These are phyloP conservation scores for Taphrorychus bicolor DNA, from an alignment of 2,888 invertebrate genomes.

Conservation along the genomic window DNA sequence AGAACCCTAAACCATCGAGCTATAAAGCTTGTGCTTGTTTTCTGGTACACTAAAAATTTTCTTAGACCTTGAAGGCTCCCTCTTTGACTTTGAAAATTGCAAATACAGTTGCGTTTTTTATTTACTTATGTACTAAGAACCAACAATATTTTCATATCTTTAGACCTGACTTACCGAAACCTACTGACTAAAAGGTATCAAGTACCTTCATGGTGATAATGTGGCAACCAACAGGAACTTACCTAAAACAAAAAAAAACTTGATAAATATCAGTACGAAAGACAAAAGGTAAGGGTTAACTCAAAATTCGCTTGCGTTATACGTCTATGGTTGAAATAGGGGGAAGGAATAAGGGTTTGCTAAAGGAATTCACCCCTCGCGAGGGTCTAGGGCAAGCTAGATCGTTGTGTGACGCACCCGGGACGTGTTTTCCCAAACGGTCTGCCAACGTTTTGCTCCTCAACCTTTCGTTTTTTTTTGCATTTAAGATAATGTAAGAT, in stretches of 20 bases:
- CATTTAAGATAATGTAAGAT: background rate
- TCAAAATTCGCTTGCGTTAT: background rate
- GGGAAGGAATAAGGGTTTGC: slow-evolving; percentile 12
- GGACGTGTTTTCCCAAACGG: slow-evolving; percentile 3
- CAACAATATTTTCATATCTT: no score
- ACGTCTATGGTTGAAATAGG: slow-evolving; percentile 11
- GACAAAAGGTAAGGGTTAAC: background rate
- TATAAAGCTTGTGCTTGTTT: no score
- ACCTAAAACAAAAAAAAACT: background rate
- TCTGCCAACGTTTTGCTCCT: slow-evolving; percentile 1
- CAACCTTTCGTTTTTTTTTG: background rate
- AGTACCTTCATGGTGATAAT: no score
- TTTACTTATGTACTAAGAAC: no score
- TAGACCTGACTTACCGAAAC: no score
- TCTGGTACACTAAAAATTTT: no score
- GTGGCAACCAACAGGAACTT: background rate
- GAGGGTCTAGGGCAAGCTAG: slow-evolving; percentile 26
- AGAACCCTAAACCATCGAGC: slow-evolving; percentile 8
- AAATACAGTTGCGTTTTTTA: no score
- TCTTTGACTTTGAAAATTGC: no score
- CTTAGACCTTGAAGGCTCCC: no score
- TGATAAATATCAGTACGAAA: background rate
- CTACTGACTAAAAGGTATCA: no score
- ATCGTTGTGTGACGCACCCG: slow-evolving; percentile 14
- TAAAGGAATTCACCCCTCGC: slow-evolving; percentile 24